Conservation (phyloP, 2,797 vertebrate genomes). For the Myiotriccus ornatus region DNA sequence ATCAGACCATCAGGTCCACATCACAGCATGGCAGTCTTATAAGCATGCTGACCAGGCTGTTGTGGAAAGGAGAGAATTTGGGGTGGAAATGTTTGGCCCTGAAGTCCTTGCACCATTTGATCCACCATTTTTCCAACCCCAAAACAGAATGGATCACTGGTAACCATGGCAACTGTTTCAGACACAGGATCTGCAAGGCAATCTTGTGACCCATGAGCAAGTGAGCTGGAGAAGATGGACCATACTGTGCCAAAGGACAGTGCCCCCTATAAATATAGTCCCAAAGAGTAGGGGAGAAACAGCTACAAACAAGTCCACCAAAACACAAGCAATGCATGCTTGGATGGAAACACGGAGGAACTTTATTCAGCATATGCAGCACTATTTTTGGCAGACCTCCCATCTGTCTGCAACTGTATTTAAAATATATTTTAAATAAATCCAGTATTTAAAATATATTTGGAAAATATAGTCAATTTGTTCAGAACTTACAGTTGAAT, state of each 20-base stretch:
- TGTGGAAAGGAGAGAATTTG: not conserved
- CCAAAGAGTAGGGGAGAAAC: not conserved
- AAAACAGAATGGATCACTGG: not conserved
- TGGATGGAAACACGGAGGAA: not conserved
- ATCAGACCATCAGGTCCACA: not conserved
- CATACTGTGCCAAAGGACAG: not conserved
- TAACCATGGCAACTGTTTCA: conserved; percentile 13
- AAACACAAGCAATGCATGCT: not conserved
- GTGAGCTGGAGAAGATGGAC: not conserved
- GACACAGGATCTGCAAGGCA: not conserved
- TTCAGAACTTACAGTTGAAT: not conserved
- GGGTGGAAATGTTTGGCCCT: not conserved
- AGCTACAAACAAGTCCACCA: not conserved
- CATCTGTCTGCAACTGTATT: not conserved
- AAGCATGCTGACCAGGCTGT: not conserved
- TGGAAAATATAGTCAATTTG: not conserved
- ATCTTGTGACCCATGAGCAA: not conserved
- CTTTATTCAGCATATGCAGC: not conserved
- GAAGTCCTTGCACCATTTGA: not conserved
- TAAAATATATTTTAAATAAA: not conserved
- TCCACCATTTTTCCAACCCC: not conserved
- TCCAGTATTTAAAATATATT: not conserved
- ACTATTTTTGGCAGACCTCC: not conserved
- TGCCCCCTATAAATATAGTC: not conserved
- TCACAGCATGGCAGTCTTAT: not conserved